These are phyloP conservation scores for Drosophila rellima DNA, from an alignment of 2,888 invertebrate species.

Conservation along the genomic window DNA sequence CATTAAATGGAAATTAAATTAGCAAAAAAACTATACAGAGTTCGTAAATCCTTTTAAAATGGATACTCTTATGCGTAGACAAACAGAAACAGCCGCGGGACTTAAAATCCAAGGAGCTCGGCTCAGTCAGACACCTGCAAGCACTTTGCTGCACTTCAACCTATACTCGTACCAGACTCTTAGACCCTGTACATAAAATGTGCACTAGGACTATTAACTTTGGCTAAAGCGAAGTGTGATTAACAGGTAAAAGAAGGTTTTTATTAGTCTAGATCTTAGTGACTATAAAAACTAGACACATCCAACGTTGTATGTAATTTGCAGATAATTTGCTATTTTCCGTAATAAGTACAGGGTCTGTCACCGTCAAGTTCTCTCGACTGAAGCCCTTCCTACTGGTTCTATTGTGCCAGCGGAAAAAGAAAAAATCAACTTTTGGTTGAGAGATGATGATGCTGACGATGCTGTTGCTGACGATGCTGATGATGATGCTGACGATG, in stretches of 20 bases:
- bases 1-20: conserved; percentile 62
- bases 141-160: conserved; percentile 20
- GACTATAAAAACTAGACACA: too few species aligned
- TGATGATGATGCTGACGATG: conserved; percentile 15
- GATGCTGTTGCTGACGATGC: conserved; percentile 31
- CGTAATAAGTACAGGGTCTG: background rate
- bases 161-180: background rate
- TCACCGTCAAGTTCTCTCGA: background rate
- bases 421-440: conserved; percentile 2
- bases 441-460: conserved; percentile 24
- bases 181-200: background rate
- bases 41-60: conserved; percentile 8
- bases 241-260: background rate
- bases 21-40: conserved; percentile 14
- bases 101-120: conserved; percentile 10
- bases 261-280: too few species aligned
- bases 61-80: conserved; percentile 26
- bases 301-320: too few species aligned
- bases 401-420: background rate
- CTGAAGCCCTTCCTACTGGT: background rate
- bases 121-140: conserved; percentile 28
- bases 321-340: background rate
- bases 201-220: background rate
- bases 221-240: background rate
- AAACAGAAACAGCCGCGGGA: conserved; percentile 9